phyloP scores from a whole-genome alignment of 2,888 invertebrate genomes.

The Euclidia mi region DNA sequence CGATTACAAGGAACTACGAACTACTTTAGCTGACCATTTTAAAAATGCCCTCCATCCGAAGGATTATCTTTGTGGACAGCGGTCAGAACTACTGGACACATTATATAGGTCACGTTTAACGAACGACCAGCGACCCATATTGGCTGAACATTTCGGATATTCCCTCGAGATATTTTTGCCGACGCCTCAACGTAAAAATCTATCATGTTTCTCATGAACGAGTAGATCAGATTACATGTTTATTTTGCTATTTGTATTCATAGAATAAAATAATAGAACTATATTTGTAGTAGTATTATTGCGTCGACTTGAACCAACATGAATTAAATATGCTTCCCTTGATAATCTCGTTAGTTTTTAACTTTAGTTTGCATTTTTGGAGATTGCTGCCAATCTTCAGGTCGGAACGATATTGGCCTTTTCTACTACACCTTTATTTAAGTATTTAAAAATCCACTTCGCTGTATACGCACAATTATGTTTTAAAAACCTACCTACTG shows the following conservation, averaged over 20 bases:
- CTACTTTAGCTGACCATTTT: constrained; percentile 27
- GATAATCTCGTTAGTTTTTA: no score
- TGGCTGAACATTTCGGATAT: constrained; percentile 55
- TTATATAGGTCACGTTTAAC: constrained; percentile 66
- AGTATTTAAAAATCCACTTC: no score
- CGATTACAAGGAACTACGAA: constrained; percentile 22
- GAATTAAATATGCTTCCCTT: not conserved
- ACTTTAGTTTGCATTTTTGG: no score
- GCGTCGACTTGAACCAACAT: not conserved
- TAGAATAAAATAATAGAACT: not conserved
- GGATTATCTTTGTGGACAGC: constrained; percentile 9
- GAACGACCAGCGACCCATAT: constrained; percentile 66
- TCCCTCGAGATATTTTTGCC: constrained; percentile 42
- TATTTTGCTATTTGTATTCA: not conserved
- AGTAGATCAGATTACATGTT: constrained; percentile 2
- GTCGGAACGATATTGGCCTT: no score
- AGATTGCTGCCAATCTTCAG: no score
- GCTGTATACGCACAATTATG: no score
- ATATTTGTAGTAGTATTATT: not conserved
- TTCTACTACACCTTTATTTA: no score
- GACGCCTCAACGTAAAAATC: constrained; percentile 39
- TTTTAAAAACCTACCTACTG: no score
- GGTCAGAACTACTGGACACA: constrained; percentile 43
- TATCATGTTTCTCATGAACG: constrained; percentile 11
- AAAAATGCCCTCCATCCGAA: constrained; percentile 15